A percentile compares a stretch with the other conserved stretches of the same genome.
These are phyloP conservation scores for Labeo calbasu DNA, from an alignment of 2,797 vertebrate genomes.

Conservation along the genomic window DNA sequence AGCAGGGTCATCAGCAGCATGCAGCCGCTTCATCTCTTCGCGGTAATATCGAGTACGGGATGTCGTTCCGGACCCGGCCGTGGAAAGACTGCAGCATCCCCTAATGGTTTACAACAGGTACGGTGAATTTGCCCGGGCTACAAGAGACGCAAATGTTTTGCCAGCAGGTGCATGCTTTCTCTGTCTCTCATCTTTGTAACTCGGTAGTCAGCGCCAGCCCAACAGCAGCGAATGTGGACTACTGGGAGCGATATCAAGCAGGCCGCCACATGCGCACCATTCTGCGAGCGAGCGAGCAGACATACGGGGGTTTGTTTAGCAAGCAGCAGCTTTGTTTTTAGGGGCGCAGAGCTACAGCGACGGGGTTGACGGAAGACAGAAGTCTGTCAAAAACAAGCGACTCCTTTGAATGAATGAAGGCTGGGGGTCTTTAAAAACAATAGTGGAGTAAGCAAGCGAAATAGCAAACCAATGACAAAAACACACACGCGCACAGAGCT, in stretches of 20 bases:
- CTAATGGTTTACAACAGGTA: conserved; percentile 45
- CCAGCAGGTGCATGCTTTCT: conserved; percentile 47
- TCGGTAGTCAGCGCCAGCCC: conserved; percentile 31
- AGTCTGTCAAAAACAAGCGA: conserved; percentile 64
- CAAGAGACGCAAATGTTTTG: conserved; percentile 32
- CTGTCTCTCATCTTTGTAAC: conserved; percentile 25
- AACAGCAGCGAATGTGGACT: conserved; percentile 46
- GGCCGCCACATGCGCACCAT: conserved; percentile 11
- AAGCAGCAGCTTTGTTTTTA: conserved; percentile 52
- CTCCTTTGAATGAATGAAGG: conserved; percentile 61
- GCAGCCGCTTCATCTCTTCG: neutral
- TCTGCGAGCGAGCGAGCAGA: conserved; percentile 13
- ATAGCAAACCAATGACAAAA: conserved; percentile 51
- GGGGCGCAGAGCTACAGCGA: conserved; percentile 44
- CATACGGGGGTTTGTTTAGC: conserved; percentile 49
- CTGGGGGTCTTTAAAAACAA: conserved; percentile 51
- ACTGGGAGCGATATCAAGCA: conserved; percentile 50
- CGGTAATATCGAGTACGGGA: neutral
- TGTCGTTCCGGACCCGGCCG: conserved; percentile 32
- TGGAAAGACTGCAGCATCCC: conserved; percentile 34
- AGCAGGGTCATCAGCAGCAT: conserved; percentile 56
- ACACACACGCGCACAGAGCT: conserved; percentile 29
- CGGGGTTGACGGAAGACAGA: conserved; percentile 59
- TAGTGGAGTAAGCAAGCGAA: conserved; percentile 54
- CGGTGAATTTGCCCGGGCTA: neutral